phyloP scores from a whole-genome alignment of 2,113 vertebrate genomes.

The Myotis lucifugus region DNA sequence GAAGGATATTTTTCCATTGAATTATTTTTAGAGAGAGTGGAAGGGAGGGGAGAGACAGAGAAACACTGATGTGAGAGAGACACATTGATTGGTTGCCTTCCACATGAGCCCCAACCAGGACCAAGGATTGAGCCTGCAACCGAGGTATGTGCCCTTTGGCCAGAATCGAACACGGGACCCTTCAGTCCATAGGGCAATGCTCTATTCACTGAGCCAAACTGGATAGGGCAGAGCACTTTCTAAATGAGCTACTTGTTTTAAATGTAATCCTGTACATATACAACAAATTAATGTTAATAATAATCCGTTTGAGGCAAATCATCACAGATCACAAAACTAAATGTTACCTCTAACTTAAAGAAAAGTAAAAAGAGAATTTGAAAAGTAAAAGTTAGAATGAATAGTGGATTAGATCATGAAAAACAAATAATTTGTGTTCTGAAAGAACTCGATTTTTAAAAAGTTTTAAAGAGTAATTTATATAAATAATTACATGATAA shows the following conservation, averaged over 20 bases:
- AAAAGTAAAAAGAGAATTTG: constrained; percentile 22
- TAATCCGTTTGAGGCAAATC: neutral
- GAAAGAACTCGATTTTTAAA: neutral
- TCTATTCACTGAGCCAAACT: neutral
- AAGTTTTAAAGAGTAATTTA: neutral
- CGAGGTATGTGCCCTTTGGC: too few species aligned
- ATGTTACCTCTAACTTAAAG: neutral
- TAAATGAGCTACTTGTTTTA: neutral
- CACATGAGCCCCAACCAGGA: too few species aligned
- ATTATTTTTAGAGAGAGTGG: too few species aligned
- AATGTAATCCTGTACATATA: neutral
- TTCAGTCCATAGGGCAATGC: too few species aligned
- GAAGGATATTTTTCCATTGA: too few species aligned
- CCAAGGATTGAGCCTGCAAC: too few species aligned
- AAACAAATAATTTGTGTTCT: neutral
- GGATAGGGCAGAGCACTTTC: neutral
- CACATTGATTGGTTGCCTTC: too few species aligned
- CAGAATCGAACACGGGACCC: too few species aligned
- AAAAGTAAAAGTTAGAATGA: constrained; percentile 29
- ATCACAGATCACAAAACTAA: neutral
- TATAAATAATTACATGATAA: neutral
- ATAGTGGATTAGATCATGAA: neutral
- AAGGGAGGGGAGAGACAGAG: too few species aligned
- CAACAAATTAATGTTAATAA: neutral
- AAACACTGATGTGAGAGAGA: too few species aligned